These are phyloP conservation scores for Macropodus opercularis DNA, from an alignment of 2,797 vertebrate genomes.

Conservation along the genomic window DNA sequence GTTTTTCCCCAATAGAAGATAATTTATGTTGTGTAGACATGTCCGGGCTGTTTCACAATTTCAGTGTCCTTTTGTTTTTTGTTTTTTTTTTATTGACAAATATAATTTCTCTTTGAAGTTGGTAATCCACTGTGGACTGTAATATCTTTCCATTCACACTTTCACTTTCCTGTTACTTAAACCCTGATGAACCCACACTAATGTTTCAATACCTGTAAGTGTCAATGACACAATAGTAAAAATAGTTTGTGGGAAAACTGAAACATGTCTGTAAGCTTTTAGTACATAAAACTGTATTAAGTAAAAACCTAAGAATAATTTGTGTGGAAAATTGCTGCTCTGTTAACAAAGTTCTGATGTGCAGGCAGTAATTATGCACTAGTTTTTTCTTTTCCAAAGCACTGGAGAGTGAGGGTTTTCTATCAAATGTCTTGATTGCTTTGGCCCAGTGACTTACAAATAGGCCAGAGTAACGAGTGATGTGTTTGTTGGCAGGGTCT, in stretches of 20 bases:
- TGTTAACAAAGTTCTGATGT: constrained; percentile 18
- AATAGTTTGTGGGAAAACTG: constrained; percentile 11
- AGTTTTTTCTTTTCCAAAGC: constrained; percentile 40
- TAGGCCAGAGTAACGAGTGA: constrained; percentile 25
- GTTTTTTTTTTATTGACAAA: constrained; percentile 14
- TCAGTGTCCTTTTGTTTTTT: constrained; percentile 10
- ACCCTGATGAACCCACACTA: constrained; percentile 40
- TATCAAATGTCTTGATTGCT: constrained; percentile 41
- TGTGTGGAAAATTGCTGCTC: constrained; percentile 47
- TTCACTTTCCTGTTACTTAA: constrained; percentile 8
- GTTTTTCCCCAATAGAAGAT: constrained; percentile 28
- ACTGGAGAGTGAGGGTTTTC: constrained; percentile 45
- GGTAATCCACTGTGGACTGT: constrained; percentile 43
- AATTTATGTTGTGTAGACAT: constrained; percentile 36
- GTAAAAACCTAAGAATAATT: constrained; percentile 28
- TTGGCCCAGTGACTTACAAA: constrained; percentile 49
- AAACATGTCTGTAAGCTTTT: constrained; percentile 15
- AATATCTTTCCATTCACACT: constrained; percentile 11
- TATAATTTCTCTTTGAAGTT: constrained; percentile 25
- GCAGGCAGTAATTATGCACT: constrained; percentile 37
- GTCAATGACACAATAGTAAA: constrained; percentile 63
- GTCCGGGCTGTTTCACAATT: constrained; percentile 38
- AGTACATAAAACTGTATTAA: constrained; percentile 24
- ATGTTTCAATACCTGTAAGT: constrained; percentile 24
- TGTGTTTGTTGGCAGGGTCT: constrained; percentile 64